A percentile compares a stretch with the other conserved stretches of the same genome.
Conservation (phyloP, 2,888 invertebrate genomes). For the Parapristionchus giblindavisi region DNA sequence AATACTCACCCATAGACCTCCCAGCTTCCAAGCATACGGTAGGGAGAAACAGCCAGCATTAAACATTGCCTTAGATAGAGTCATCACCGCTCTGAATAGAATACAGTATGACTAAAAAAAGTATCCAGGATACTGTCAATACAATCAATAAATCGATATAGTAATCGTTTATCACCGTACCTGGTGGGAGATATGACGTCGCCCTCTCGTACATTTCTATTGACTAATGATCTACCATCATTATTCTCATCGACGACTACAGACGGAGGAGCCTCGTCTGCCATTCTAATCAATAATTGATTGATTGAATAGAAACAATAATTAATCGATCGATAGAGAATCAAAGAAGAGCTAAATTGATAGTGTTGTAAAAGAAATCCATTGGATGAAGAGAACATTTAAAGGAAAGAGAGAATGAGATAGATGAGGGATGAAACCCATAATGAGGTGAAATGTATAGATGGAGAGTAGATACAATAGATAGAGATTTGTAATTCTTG, state of each 20-base stretch:
- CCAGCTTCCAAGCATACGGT: conserved; percentile 69
- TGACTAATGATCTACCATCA: conserved; percentile 59
- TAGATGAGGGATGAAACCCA: too few species aligned
- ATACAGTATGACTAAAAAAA: neutral
- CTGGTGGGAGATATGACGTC: conserved; percentile 36
- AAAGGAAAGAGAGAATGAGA: neutral
- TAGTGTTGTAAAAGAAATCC: neutral
- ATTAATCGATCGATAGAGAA: neutral
- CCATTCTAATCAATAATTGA: conserved; percentile 31
- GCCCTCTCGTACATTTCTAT: conserved; percentile 27
- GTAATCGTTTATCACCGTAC: too few species aligned
- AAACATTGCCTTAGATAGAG: conserved; percentile 69
- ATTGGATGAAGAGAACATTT: neutral
- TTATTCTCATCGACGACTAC: conserved; percentile 41
- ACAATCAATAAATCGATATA: too few species aligned
- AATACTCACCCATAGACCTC: conserved; percentile 66
- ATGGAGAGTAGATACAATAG: too few species aligned
- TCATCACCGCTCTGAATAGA: conserved; percentile 68
- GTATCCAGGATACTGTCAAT: too few species aligned
- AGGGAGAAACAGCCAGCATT: conserved; percentile 70
- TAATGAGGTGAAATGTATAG: too few species aligned
- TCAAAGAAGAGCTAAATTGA: neutral
- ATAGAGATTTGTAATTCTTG: too few species aligned
- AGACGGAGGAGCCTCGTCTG: conserved; percentile 38
- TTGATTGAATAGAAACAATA: neutral